Conservation (phyloP, 2,888 invertebrate genomes). For the Acleris literana region DNA sequence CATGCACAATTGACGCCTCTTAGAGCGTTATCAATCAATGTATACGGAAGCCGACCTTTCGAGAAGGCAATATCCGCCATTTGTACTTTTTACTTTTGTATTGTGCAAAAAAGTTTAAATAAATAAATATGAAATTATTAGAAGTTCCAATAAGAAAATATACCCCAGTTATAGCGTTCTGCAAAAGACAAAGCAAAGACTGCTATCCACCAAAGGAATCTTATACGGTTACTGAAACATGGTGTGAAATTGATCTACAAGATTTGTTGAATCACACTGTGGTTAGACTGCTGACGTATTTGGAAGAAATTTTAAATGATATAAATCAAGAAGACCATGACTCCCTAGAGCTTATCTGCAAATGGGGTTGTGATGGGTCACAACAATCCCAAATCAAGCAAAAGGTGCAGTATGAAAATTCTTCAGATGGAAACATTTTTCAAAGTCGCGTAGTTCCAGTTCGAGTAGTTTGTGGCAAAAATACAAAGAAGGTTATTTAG, state of each 20-base stretch:
- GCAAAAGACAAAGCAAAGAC: constrained; percentile 35
- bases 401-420: constrained; percentile 35
- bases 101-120: too few relatives aligned
- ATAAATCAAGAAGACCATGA: constrained; percentile 21
- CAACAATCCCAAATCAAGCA: constrained; percentile 41
- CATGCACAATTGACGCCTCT: constrained; percentile 4
- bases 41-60: constrained; percentile 29
- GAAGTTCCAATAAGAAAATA: neutral
- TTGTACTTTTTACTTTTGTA: too few relatives aligned
- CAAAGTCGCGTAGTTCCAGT: too few relatives aligned
- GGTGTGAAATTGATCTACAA: constrained; percentile 32
- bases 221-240: constrained; percentile 22
- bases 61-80: constrained; percentile 29
- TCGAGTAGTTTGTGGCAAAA: too few relatives aligned
- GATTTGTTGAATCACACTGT: constrained; percentile 37
- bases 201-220: constrained; percentile 32
- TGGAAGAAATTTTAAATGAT: constrained; percentile 21
- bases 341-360: constrained; percentile 38
- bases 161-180: constrained; percentile 21
- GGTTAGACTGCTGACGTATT: constrained; percentile 26
- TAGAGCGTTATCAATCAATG: constrained; percentile 20
- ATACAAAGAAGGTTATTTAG: too few relatives aligned
- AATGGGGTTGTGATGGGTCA: constrained; percentile 46
- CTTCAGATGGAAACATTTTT: constrained; percentile 1
- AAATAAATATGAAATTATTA: constrained; percentile 32